Evolutionary conservation across 2,888 invertebrate species (phyloP).

Genomic region (Amblyjoppa proteus): DNA sequence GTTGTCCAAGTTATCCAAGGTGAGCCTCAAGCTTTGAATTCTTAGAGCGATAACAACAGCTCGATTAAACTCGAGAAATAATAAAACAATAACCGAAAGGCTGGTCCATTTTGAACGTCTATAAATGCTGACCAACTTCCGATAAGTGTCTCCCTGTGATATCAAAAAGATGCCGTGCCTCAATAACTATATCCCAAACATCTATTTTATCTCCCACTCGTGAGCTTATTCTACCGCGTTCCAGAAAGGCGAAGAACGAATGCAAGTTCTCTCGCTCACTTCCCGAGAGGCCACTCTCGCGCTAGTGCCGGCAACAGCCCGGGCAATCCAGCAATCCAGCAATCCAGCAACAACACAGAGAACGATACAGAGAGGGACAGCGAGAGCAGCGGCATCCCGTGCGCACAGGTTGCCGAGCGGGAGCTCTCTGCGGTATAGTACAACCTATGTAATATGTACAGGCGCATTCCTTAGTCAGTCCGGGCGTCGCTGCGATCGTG

Average conservation of each 20-base stretch:
- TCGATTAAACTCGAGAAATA: too few relatives aligned
- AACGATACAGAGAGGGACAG: constrained; percentile 18
- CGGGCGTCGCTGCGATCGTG: constrained; percentile 75
- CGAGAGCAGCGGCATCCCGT: constrained; percentile 19
- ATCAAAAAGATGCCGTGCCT: constrained; percentile 12
- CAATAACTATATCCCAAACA: constrained; percentile 21
- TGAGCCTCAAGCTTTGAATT: too few relatives aligned
- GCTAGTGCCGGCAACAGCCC: constrained; percentile 10
- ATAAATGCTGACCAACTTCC: not conserved
- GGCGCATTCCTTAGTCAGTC: constrained; percentile 77
- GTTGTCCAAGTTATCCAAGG: too few relatives aligned
- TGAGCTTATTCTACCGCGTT: constrained; percentile 52
- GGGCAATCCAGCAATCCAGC: constrained; percentile 14
- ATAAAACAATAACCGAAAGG: too few relatives aligned
- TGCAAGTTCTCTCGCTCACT: constrained; percentile 46
- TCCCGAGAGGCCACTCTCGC: constrained; percentile 26
- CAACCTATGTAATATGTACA: constrained; percentile 60
- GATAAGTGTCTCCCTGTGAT: not conserved
- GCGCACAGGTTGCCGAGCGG: constrained; percentile 47
- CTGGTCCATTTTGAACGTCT: not conserved
- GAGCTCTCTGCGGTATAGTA: constrained; percentile 39
- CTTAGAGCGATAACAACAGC: too few relatives aligned
- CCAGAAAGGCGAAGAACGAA: constrained; percentile 53
- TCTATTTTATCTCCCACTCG: constrained; percentile 1
- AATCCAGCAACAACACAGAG: not conserved